Conservation (phyloP, 2,888 invertebrate species). For the Sphaeridia pumilis region DNA sequence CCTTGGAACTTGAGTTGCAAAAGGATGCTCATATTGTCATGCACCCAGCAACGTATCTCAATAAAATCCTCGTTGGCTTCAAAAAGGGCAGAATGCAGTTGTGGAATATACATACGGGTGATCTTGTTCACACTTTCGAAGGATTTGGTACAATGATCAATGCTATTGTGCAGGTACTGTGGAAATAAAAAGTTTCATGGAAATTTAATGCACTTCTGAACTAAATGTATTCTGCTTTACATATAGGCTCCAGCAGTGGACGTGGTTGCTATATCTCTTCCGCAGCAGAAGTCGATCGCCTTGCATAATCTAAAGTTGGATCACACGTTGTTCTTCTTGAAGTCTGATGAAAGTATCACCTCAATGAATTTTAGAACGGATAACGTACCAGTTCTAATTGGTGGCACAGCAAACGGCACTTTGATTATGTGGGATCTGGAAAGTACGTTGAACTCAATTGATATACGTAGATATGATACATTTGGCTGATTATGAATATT, state of each 20-base stretch:
- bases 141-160: conserved; percentile 60
- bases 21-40: conserved; percentile 66
- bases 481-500: too few relatives aligned
- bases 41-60: conserved; percentile 89
- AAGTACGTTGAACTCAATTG: conserved; percentile 13
- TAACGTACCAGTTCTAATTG: conserved; percentile 71
- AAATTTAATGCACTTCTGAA: background rate
- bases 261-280: conserved; percentile 77
- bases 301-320: conserved; percentile 80
- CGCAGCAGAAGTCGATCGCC: conserved; percentile 60
- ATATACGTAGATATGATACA: too few relatives aligned
- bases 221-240: conserved; percentile 10
- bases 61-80: conserved; percentile 82
- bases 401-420: conserved; percentile 69
- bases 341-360: conserved; percentile 84
- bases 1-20: too few relatives aligned
- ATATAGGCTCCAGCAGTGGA: conserved; percentile 72
- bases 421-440: conserved; percentile 87
- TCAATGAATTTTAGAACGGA: conserved; percentile 76
- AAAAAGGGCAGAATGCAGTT: conserved; percentile 71
- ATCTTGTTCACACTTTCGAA: conserved; percentile 62
- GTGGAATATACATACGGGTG: conserved; percentile 74
- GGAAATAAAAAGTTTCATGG: background rate
- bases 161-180: conserved; percentile 55
- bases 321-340: conserved; percentile 66